Evolutionary conservation across 2,888 invertebrate species (phyloP).

Genomic region (Ypsolopha sequella): DNA sequence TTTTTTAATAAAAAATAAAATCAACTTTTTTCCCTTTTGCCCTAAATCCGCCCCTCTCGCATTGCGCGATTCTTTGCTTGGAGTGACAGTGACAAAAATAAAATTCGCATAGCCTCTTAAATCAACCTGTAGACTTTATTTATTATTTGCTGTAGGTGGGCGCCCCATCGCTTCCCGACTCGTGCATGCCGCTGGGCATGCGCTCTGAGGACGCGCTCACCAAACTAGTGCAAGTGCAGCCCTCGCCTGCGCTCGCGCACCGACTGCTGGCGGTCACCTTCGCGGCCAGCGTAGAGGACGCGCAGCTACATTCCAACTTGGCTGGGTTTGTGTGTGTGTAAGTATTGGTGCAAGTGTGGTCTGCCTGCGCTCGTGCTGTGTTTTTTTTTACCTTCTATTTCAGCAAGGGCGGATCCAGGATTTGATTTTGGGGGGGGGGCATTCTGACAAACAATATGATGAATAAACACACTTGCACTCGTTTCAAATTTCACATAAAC

Average conservation of each 20-base stretch:
- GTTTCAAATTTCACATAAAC: too few species aligned
- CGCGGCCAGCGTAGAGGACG: constrained; percentile 85
- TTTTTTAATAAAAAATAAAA: too few species aligned
- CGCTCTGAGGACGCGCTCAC: constrained; percentile 91
- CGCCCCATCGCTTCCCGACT: constrained; percentile 92
- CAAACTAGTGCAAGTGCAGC: constrained; percentile 85
- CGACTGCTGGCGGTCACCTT: constrained; percentile 92
- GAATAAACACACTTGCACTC: too few species aligned
- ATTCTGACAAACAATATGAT: too few species aligned
- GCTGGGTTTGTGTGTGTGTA: constrained; percentile 93
- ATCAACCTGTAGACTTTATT: background rate
- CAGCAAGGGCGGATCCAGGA: too few species aligned
- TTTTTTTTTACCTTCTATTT: too few species aligned
- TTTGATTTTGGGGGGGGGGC: too few species aligned
- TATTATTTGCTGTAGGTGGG: constrained; percentile 75
- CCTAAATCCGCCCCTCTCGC: too few species aligned
- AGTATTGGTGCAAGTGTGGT: constrained; percentile 57
- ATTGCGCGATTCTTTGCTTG: too few species aligned
- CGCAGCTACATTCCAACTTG: constrained; percentile 88
- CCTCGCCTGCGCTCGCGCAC: constrained; percentile 83
- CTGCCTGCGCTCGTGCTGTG: too few species aligned
- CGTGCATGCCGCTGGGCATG: constrained; percentile 97
- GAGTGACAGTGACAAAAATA: too few species aligned
- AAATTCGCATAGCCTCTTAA: background rate
- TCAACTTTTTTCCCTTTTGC: too few species aligned